Base-by-base conservation (phyloP, 2,888 invertebrate genomes). In the Arge pagana region DNA sequence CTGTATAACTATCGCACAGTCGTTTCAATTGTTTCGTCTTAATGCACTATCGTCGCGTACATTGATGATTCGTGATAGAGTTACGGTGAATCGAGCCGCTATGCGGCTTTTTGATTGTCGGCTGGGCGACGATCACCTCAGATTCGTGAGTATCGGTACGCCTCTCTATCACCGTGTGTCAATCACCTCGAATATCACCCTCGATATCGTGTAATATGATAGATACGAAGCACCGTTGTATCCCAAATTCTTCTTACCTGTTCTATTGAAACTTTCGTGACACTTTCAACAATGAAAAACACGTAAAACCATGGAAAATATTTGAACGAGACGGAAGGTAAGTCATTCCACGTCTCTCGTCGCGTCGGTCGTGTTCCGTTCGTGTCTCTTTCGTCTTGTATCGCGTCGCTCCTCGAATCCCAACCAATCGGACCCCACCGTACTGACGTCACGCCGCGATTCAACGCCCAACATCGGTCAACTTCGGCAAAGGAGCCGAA, bases 331-430 rank as follows among this genome's bases (percentile, higher is more conserved):
- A 60, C 58, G 59, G 60, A 55, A 63, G 60, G 41, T 53, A 64
- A 63, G 49, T 60, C 64, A 60, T 59, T 62, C 65, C 66, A 68
- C 65, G 62, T 65, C 66, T 57, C 60, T 66, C 57, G 64, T 50
- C 50, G 60, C 59, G 59, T 60, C 59, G 54, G 54, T 57, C 61
- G 61, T 54, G 56, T 61, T 37, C 52, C 54, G 56, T 57, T 60
- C 58, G 53, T 60, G 53, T 36, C 40, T 23, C 6, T 7, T 41
- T 43, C 49, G 49, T 18, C 18, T 15, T 16, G 15, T 11, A 39
- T 54, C 59, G 18, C 16, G 11, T 2, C 10, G 10, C n/a, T 61
- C 64, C 59, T 11, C 8, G 10, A 4, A 30, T 33, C 45, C 23
- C 45, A 43, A 43, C 21, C n/a, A 4, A 1, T 58, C 60, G 59